Evolutionary conservation across 2,797 vertebrate species (phyloP).

Genomic region (Cyclura pinguis): DNA sequence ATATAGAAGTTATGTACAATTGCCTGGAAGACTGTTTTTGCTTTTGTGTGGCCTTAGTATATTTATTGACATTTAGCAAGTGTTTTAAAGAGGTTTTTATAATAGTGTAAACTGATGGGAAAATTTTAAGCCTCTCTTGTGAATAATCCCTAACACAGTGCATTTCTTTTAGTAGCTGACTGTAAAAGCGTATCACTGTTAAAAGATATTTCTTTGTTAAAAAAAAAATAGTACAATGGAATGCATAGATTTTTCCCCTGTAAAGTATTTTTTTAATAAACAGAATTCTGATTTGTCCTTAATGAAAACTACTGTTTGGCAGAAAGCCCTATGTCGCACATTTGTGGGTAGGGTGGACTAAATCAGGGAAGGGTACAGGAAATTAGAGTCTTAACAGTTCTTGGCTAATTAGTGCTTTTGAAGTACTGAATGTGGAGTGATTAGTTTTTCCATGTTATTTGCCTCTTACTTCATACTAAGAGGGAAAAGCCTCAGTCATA

Average conservation of each 20-base stretch:
- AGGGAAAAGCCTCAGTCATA: neutral
- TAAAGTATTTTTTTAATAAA: slow-evolving; percentile 96
- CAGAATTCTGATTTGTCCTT: slow-evolving; percentile 83
- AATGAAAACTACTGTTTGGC: slow-evolving; percentile 44
- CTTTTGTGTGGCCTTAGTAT: slow-evolving; percentile 82
- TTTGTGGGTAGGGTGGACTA: neutral
- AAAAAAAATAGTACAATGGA: slow-evolving; percentile 77
- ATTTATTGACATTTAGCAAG: slow-evolving; percentile 80
- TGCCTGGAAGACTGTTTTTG: slow-evolving; percentile 81
- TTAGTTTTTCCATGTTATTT: neutral
- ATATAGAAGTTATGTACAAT: slow-evolving; percentile 79
- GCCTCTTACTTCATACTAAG: neutral
- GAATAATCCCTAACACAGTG: slow-evolving; percentile 77
- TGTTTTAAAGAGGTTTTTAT: slow-evolving; percentile 77
- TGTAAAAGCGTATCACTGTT: slow-evolving; percentile 81
- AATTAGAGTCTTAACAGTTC: neutral
- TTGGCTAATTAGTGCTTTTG: neutral
- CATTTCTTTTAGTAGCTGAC: slow-evolving; percentile 78
- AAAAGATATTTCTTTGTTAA: slow-evolving; percentile 83
- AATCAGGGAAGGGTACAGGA: neutral
- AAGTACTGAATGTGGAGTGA: neutral
- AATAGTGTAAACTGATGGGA: slow-evolving; percentile 74
- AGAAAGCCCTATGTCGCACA: neutral
- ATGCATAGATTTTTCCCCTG: slow-evolving; percentile 88
- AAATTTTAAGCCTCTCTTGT: slow-evolving; percentile 71